Evolutionary conservation across 2,113 vertebrate species (phyloP).

Genomic region (Carassius gibelio): DNA sequence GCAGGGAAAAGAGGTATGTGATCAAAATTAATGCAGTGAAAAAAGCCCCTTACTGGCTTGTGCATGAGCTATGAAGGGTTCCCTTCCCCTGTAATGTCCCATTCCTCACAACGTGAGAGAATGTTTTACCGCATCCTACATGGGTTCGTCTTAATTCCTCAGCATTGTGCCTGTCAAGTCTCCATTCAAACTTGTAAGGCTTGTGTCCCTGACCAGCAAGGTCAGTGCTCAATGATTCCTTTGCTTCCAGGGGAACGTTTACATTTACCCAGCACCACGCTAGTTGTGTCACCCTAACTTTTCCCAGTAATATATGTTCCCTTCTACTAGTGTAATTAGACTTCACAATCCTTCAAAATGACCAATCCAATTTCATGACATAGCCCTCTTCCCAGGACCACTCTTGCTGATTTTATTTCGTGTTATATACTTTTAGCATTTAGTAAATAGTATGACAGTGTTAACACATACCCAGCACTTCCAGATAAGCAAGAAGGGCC

Average conservation of each 20-base stretch:
- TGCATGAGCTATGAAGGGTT: slow-evolving; percentile 90
- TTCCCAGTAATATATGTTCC: slow-evolving; percentile 54
- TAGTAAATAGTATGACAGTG: background rate
- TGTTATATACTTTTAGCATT: background rate
- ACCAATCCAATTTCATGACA: slow-evolving; percentile 44
- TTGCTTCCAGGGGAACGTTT: slow-evolving; percentile 45
- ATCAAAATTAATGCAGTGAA: slow-evolving; percentile 79
- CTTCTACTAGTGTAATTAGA: slow-evolving; percentile 38
- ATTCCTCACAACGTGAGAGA: slow-evolving; percentile 47
- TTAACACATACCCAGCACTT: background rate
- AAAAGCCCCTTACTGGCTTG: slow-evolving; percentile 80
- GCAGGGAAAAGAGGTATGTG: slow-evolving; percentile 99
- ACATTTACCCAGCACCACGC: slow-evolving; percentile 27
- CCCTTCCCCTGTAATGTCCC: slow-evolving; percentile 73
- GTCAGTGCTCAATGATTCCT: slow-evolving; percentile 35
- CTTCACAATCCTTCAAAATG: slow-evolving; percentile 19
- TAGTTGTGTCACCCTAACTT: slow-evolving; percentile 53
- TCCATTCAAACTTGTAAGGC: slow-evolving; percentile 73
- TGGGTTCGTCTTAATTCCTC: slow-evolving; percentile 64
- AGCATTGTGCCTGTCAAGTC: slow-evolving; percentile 74
- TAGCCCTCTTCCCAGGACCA: slow-evolving; percentile 35
- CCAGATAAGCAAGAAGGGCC: slow-evolving; percentile 32
- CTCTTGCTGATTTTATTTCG: slow-evolving; percentile 28
- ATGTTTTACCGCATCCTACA: slow-evolving; percentile 48
- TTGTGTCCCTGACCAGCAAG: slow-evolving; percentile 68